Percentiles rank a stretch among this genome's conserved stretches.
Conservation (phyloP, 2,797 vertebrate species). For the Ctenopoma kingsleyae region DNA sequence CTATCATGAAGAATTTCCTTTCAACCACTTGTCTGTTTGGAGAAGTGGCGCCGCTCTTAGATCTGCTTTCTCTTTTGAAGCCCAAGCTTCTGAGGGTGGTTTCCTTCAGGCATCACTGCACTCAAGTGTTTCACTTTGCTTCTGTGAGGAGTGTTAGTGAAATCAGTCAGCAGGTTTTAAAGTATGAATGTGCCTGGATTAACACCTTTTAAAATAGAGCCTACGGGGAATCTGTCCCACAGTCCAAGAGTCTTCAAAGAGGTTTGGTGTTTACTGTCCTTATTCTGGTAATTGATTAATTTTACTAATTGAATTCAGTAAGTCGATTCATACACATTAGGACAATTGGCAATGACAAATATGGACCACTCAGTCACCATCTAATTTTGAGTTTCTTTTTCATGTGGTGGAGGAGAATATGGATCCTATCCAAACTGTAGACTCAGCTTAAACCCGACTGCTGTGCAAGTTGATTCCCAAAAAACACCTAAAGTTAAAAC, state of each 20-base stretch:
- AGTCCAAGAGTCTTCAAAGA: neutral
- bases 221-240: too few species aligned
- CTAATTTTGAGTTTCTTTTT: neutral
- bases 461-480: too few species aligned
- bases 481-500: too few species aligned
- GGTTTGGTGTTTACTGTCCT: constrained; percentile 1
- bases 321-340: neutral
- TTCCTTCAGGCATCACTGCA: constrained; percentile 57
- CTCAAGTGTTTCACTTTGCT: constrained; percentile 28
- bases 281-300: neutral
- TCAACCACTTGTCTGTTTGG: constrained; percentile 31
- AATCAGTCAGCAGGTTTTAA: constrained; percentile 10
- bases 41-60: constrained; percentile 55
- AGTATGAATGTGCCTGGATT: neutral
- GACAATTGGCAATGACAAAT: neutral
- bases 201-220: neutral
- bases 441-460: too few species aligned
- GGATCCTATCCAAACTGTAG: neutral
- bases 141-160: constrained; percentile 4
- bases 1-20: constrained; percentile 47
- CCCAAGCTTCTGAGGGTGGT: constrained; percentile 54
- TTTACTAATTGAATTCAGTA: neutral
- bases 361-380: neutral
- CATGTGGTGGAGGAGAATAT: too few species aligned
- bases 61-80: constrained; percentile 67